Evolutionary conservation across 1,140 invertebrate genomes (phyloP).

Genomic region (Pentalonia nigronervosa): DNA sequence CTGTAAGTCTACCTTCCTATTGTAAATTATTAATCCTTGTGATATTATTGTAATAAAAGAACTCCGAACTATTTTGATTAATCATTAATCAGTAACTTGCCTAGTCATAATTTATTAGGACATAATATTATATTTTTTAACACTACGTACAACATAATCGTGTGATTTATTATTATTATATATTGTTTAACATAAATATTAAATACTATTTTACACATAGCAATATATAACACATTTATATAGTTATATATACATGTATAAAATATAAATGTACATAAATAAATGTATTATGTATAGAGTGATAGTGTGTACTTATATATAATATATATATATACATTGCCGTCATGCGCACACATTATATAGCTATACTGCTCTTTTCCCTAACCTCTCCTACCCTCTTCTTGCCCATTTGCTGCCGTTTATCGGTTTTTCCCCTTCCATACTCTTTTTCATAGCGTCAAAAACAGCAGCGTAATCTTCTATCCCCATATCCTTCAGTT

Average conservation of each 20-base stretch:
- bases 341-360: not conserved
- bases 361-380: slow-evolving; percentile 7
- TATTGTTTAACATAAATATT: not conserved
- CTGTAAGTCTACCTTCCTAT: not conserved
- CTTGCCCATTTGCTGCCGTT: slow-evolving; percentile 19
- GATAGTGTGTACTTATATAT: too few species aligned
- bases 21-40: not conserved
- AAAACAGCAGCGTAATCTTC: slow-evolving; percentile 53
- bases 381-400: not conserved
- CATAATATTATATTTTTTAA: not conserved
- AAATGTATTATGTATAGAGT: not conserved
- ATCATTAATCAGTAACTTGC: not conserved
- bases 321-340: not conserved
- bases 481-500: slow-evolving; percentile 26
- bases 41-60: not conserved
- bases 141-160: not conserved
- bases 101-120: not conserved
- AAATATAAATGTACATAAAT: not conserved
- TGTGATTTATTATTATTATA: slow-evolving; percentile 20
- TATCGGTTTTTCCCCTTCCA: slow-evolving; percentile 35
- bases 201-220: not conserved
- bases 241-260: not conserved
- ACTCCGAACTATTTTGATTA: not conserved
- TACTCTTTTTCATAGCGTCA: slow-evolving; percentile 15
- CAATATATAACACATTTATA: not conserved